These are phyloP conservation scores for Clarias fuscus DNA, from an alignment of 2,797 vertebrate species.

Conservation along the genomic window DNA sequence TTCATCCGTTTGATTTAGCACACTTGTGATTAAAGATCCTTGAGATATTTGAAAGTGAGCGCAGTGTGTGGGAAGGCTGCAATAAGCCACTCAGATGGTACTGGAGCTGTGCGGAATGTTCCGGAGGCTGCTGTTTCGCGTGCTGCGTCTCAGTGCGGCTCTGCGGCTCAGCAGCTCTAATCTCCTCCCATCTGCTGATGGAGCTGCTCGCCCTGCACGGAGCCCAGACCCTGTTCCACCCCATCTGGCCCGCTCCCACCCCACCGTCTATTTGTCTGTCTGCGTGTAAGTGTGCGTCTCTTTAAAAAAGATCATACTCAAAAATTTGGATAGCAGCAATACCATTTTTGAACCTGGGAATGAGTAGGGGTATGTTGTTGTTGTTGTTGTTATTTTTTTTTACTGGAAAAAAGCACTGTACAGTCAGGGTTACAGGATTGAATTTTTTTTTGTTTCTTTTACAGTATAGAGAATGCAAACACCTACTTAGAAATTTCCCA, in stretches of 20 bases:
- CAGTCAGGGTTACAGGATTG: neutral
- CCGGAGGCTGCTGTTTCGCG: slow-evolving; percentile 34
- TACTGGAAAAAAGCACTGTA: neutral
- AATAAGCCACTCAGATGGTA: slow-evolving; percentile 50
- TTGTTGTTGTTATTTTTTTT: neutral
- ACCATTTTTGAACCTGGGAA: neutral
- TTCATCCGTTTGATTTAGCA: slow-evolving; percentile 47
- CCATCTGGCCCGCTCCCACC: slow-evolving; percentile 62
- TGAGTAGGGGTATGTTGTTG: neutral
- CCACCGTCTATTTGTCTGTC: slow-evolving; percentile 39
- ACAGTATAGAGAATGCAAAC: neutral
- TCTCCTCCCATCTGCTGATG: slow-evolving; percentile 75
- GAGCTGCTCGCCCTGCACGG: slow-evolving; percentile 68
- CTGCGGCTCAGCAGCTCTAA: slow-evolving; percentile 63
- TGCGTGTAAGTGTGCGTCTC: slow-evolving; percentile 41
- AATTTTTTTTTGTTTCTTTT: neutral
- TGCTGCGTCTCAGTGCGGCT: slow-evolving; percentile 50
- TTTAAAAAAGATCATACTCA: neutral
- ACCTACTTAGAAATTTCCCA: neutral
- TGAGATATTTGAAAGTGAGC: slow-evolving; percentile 54
- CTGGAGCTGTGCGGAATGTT: slow-evolving; percentile 38
- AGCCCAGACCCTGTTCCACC: slow-evolving; percentile 62
- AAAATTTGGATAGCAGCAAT: neutral
- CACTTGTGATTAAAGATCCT: slow-evolving; percentile 46
- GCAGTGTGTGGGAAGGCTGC: slow-evolving; percentile 39